Evolutionary conservation across 2,888 invertebrate genomes (phyloP).

Genomic region (Octonoba sinensis): DNA sequence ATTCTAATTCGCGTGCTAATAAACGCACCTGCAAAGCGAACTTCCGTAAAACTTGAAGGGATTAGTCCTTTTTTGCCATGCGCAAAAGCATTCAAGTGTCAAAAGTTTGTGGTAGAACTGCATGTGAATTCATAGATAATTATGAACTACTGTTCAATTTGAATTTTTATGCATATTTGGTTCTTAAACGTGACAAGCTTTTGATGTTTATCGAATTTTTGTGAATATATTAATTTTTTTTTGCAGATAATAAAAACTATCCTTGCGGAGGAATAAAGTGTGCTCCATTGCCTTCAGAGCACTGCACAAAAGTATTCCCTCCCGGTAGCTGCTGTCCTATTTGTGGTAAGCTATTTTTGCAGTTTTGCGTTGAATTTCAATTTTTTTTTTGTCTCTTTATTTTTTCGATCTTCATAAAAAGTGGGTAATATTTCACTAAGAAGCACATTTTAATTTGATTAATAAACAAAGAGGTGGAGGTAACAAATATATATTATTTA

Average conservation of each 20-base stretch:
- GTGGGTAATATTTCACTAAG: background rate
- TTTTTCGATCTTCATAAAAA: background rate
- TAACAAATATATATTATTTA: background rate
- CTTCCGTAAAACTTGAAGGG: too few species aligned
- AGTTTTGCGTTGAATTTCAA: background rate
- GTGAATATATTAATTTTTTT: too few species aligned
- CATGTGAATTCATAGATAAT: too few species aligned
- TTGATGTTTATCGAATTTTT: too few species aligned
- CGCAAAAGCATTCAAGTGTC: too few species aligned
- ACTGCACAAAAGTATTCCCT: slow-evolving; percentile 84
- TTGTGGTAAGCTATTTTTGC: slow-evolving; percentile 76
- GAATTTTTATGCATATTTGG: too few species aligned
- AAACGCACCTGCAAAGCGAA: too few species aligned
- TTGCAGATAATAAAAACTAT: slow-evolving; percentile 51
- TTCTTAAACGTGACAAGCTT: too few species aligned
- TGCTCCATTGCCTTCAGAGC: slow-evolving; percentile 75
- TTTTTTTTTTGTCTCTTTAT: background rate
- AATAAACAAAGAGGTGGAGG: background rate
- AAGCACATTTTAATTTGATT: background rate
- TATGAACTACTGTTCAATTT: too few species aligned
- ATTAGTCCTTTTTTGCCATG: too few species aligned
- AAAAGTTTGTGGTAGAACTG: too few species aligned
- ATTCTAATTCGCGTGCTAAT: too few species aligned
- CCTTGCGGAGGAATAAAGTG: slow-evolving; percentile 80
- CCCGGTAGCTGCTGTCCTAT: slow-evolving; percentile 93